These are phyloP conservation scores for Philonicus albiceps DNA, from an alignment of 2,888 invertebrate species.

Conservation along the genomic window DNA sequence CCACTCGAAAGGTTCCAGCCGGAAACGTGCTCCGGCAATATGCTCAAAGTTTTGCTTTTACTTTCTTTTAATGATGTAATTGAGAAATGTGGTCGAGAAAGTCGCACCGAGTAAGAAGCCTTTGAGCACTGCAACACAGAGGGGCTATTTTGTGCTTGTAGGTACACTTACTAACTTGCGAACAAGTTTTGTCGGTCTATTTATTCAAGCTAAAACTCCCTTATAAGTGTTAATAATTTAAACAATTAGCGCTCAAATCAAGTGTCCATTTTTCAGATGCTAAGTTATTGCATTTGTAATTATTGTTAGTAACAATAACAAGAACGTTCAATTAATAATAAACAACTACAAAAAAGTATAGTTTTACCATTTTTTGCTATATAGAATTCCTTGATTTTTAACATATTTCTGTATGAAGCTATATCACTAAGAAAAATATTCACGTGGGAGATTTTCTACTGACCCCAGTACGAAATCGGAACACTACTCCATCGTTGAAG, in stretches of 20 bases:
- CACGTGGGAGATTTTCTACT: too few species aligned
- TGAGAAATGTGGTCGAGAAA: background rate
- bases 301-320: too few species aligned
- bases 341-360: too few species aligned
- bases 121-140: background rate
- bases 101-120: background rate
- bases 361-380: too few species aligned
- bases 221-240: background rate
- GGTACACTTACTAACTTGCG: background rate
- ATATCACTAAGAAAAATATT: too few species aligned
- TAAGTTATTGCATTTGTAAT: too few species aligned
- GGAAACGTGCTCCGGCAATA: background rate
- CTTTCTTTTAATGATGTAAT: constrained; percentile 22
- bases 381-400: too few species aligned
- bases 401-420: too few species aligned
- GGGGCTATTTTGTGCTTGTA: background rate
- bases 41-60: constrained; percentile 14
- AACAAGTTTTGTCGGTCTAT: background rate
- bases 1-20: background rate
- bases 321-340: too few species aligned
- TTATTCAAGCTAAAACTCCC: background rate
- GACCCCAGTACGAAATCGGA: too few species aligned
- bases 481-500: too few species aligned
- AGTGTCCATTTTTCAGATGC: background rate
- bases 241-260: background rate